Evolutionary conservation across 2,113 vertebrate species (phyloP).

Genomic region (Fregata magnificens): DNA sequence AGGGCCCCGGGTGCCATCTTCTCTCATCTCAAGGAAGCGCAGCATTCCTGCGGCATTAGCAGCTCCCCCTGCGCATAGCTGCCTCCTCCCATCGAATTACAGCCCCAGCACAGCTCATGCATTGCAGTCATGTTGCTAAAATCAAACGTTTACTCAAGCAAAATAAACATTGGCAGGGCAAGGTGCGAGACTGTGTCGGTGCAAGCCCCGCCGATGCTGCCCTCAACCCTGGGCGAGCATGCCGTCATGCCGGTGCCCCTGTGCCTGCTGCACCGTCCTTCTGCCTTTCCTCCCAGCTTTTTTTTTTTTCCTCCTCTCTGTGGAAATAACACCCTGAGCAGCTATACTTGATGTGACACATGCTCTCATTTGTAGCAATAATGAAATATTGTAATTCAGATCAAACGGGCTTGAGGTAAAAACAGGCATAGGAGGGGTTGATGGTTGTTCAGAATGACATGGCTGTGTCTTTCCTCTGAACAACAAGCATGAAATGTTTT

Average conservation of each 20-base stretch:
- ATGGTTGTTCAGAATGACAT: neutral
- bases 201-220: rapidly evolving
- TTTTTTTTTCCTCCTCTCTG: rapidly evolving
- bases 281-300: neutral
- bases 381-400: neutral
- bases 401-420: neutral
- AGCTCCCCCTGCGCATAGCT: slow-evolving; percentile 23
- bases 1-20: neutral
- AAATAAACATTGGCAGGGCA: slow-evolving; percentile 52
- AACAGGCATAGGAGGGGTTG: neutral
- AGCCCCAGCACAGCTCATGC: slow-evolving; percentile 2
- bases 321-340: neutral
- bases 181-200: rapidly evolving
- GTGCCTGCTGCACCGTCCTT: rapidly evolving
- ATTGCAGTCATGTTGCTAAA: slow-evolving; percentile 41
- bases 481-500: neutral
- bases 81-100: slow-evolving; percentile 13
- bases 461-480: neutral
- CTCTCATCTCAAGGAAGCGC: neutral
- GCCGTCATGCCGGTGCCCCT: neutral
- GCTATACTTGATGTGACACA: neutral
- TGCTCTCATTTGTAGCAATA: neutral
- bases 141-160: slow-evolving; percentile 53
- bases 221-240: neutral
- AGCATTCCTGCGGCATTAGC: slow-evolving; percentile 39